These are phyloP conservation scores for Arothron firmamentum DNA, from an alignment of 2,113 vertebrate species.

Conservation along the genomic window DNA sequence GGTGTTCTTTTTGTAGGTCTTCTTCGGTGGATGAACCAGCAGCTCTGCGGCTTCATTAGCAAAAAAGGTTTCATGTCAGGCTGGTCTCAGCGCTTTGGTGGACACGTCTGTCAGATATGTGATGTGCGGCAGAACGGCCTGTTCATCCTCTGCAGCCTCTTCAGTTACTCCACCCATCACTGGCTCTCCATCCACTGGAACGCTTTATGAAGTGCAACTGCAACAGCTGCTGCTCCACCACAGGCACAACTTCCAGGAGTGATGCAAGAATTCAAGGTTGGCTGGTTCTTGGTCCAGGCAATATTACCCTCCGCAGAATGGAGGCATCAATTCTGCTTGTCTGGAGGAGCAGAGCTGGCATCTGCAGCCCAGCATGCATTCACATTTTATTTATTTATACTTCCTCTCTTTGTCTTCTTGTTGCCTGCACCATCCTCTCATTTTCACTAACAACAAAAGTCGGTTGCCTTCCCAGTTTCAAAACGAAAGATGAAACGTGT, in stretches of 20 bases:
- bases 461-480: constrained; percentile 18
- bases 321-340: constrained; percentile 60
- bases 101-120: constrained; percentile 34
- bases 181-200: constrained; percentile 57
- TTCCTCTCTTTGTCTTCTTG: background rate
- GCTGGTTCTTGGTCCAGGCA: constrained; percentile 53
- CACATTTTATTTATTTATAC: constrained; percentile 14
- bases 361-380: constrained; percentile 26
- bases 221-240: constrained; percentile 43
- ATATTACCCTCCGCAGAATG: constrained; percentile 60
- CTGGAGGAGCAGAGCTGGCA: constrained; percentile 40
- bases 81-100: background rate
- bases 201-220: constrained; percentile 64
- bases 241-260: constrained; percentile 48
- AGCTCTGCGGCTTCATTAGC: too few relatives aligned
- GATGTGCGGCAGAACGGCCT: constrained; percentile 44
- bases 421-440: constrained; percentile 3
- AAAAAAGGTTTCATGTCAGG: too few relatives aligned
- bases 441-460: constrained; percentile 27
- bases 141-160: constrained; percentile 58
- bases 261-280: constrained; percentile 65
- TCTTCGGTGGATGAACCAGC: too few relatives aligned
- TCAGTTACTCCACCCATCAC: constrained; percentile 57
- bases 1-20: too few relatives aligned
- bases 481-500: constrained; percentile 15